Base-by-base conservation (phyloP, 1,140 invertebrate species). In the Ceratosolen fusciceps region DNA sequence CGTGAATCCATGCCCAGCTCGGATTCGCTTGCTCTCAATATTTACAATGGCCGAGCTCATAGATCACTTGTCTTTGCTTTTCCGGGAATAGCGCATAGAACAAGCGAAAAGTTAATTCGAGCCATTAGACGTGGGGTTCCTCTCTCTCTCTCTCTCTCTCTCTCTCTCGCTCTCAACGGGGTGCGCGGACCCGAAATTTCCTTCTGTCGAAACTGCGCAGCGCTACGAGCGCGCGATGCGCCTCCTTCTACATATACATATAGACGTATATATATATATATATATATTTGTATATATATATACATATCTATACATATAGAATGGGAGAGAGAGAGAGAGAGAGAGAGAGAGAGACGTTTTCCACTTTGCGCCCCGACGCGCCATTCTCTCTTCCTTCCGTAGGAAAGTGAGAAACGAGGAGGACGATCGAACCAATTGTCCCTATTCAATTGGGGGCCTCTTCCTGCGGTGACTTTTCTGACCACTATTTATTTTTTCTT, bases 381-480 rank as follows among this genome's bases (percentile, higher is more conserved):
- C 37, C 67, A 68, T 71, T 70, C 49, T 52, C 31, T 68, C 47
- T 68, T 77, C 62, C 75, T 77, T 77, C 65, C 65, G 65, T 24
- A 76, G 31, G 74, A 76, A 76, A 74, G 43, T 60, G 58, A 75
- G 73, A 74, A 49, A 68, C 60, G 74, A 37, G 43, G 26, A 56
- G 10, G 34, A 29, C 37, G 39, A 31, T 52, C 10, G 43, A 31
- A 12, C 54, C 68, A 34, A 52, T 71, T 49, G 68, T 52, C 5
- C 12, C 34, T 39, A 71, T 72, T 62, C 54, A 79, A 10, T 24
- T n/a, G 14, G 21, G 2, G 31, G 2, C 0, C 26, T 49, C 39
- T 71, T 74, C 77, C 77, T 47, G 71, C 54, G 29, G 56, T 74
- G 77, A 79, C 77, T 79, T 74, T n/a, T 67, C 31, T 54, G 29